Conservation (phyloP, 2,888 invertebrate species). For the Zonitis immaculata region DNA sequence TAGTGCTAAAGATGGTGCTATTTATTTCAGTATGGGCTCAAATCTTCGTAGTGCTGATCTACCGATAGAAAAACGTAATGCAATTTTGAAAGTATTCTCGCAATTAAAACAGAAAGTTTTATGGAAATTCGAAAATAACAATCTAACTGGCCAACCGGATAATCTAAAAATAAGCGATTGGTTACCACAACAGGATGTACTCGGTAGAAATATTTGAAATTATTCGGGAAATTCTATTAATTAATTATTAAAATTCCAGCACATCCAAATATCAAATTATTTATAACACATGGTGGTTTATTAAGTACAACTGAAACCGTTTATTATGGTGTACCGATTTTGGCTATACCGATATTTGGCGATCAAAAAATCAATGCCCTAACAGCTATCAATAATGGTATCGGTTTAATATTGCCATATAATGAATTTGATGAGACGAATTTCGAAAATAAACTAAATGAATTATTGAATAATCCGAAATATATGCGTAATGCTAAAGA, state of each 20-base stretch:
- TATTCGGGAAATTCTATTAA: conserved; percentile 39
- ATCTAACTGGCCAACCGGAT: conserved; percentile 29
- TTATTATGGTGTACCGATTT: conserved; percentile 19
- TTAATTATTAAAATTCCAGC: conserved; percentile 4
- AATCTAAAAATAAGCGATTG: conserved; percentile 45
- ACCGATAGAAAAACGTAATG: conserved; percentile 50
- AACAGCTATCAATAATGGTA: conserved; percentile 2
- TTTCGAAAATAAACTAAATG: conserved; percentile 10
- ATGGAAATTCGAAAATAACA: conserved; percentile 64
- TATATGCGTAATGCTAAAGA: conserved; percentile 14
- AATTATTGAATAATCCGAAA: conserved; percentile 19
- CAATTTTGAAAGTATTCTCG: conserved; percentile 55
- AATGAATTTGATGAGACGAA: conserved; percentile 5
- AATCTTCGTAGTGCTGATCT: conserved; percentile 55
- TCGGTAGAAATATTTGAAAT: conserved; percentile 27
- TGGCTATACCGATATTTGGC: conserved; percentile 18
- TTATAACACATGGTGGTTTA: conserved; percentile 15
- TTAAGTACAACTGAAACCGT: conserved; percentile 14
- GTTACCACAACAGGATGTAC: conserved; percentile 38
- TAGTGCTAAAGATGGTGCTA: conserved; percentile 51
- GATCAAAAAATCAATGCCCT: conserved; percentile 11
- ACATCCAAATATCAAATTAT: conserved; percentile 14
- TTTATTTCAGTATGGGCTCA: conserved; percentile 59
- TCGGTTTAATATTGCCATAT: conserved; percentile 6
- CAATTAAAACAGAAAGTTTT: conserved; percentile 58